A percentile compares a stretch with the other conserved stretches of the same genome.
These are phyloP conservation scores for Chionoecetes opilio DNA, from an alignment of 1,140 invertebrate species.

Conservation along the genomic window DNA sequence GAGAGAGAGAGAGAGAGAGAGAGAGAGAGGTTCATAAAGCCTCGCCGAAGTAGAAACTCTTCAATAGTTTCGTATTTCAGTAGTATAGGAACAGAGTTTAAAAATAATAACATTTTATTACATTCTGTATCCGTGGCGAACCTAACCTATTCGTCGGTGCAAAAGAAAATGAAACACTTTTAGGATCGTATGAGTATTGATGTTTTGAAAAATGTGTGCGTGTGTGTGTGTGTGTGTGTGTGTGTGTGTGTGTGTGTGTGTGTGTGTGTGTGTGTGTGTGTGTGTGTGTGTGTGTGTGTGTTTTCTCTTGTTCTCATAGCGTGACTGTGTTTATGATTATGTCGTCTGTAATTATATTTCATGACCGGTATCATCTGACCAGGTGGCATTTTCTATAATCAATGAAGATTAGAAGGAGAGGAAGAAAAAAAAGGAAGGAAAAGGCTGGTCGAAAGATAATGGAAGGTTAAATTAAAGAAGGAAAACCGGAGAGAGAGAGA, in stretches of 20 bases:
- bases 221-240: too few relatives aligned
- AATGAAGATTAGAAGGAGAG: background rate
- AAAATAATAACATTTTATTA: background rate
- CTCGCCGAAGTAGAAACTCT: background rate
- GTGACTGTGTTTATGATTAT: background rate
- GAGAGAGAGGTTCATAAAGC: background rate
- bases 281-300: too few relatives aligned
- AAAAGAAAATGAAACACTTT: background rate
- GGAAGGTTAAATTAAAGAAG: background rate
- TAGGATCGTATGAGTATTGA: background rate
- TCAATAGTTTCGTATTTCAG: slow-evolving; percentile 10
- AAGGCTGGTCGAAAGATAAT: background rate
- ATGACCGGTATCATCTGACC: background rate
- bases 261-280: too few relatives aligned
- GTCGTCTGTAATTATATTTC: too few relatives aligned
- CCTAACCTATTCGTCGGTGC: background rate
- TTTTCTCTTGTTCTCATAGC: background rate
- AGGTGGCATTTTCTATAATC: background rate
- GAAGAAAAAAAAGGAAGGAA: background rate
- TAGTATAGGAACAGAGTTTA: background rate
- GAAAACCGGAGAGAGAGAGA: background rate
- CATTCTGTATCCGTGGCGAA: background rate
- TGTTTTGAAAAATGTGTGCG: too few relatives aligned
- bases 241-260: too few relatives aligned
- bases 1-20: background rate